Evolutionary conservation across 1,140 invertebrate species (phyloP).

Genomic region (Drosophila hydei): DNA sequence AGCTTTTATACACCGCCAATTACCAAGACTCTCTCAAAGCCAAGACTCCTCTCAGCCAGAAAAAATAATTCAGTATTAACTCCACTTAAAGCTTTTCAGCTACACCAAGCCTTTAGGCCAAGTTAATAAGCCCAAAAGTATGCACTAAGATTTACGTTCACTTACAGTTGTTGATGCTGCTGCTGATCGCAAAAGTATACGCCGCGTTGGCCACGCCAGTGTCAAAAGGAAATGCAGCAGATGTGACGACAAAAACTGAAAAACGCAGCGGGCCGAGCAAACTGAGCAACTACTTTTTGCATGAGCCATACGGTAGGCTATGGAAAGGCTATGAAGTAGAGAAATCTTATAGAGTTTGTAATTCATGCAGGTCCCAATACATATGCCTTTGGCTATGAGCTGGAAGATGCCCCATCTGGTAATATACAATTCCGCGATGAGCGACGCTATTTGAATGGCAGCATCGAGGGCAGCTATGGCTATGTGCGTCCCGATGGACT

Average conservation of each 20-base stretch:
- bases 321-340: too few species aligned
- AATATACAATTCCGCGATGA: conserved; percentile 89
- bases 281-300: conserved; percentile 67
- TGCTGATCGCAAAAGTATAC: conserved; percentile 72
- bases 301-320: conserved; percentile 74
- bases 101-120: background rate
- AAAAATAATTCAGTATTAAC: background rate
- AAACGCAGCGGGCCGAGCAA: conserved; percentile 37
- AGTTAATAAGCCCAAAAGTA: conserved; percentile 21
- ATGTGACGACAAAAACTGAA: conserved; percentile 30
- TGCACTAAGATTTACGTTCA: conserved; percentile 4
- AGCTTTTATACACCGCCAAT: too few species aligned
- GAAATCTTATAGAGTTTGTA: background rate
- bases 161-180: conserved; percentile 32
- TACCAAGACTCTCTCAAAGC: background rate
- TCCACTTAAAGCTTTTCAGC: background rate
- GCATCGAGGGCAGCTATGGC: conserved; percentile 88
- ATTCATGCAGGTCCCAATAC: conserved; percentile 85
- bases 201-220: conserved; percentile 34
- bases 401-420: conserved; percentile 86
- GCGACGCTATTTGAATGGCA: conserved; percentile 87
- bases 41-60: background rate
- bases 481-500: conserved; percentile 87
- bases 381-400: conserved; percentile 89
- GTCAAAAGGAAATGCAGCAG: conserved; percentile 35